Evolutionary conservation across 1,140 invertebrate genomes (phyloP).

Genomic region (Holcopasites calliopsidis): DNA sequence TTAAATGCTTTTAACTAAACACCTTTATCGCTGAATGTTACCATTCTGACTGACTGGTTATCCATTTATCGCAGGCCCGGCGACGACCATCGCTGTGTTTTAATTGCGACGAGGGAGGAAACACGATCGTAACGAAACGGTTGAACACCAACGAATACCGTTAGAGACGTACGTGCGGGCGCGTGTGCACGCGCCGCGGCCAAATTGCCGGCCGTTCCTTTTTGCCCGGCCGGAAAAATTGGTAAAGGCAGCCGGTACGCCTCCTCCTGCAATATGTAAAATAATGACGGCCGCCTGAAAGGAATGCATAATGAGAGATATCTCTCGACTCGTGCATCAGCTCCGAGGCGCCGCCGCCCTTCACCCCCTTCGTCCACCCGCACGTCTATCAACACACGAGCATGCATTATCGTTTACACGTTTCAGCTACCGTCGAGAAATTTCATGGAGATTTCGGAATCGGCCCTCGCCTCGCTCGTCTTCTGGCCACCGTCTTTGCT

Average conservation of each 20-base stretch:
- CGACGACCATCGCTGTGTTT: constrained; percentile 6
- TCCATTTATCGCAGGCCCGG: too few species aligned
- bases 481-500: background rate
- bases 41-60: too few species aligned
- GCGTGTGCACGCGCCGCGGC: constrained; percentile 36
- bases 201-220: constrained; percentile 67
- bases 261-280: constrained; percentile 68
- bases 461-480: background rate
- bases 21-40: too few species aligned
- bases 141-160: constrained; percentile 54
- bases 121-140: constrained; percentile 33
- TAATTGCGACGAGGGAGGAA: constrained; percentile 3
- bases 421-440: constrained; percentile 52
- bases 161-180: constrained; percentile 25
- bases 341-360: constrained; percentile 57
- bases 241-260: constrained; percentile 66
- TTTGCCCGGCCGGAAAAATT: constrained; percentile 64
- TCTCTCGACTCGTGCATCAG: constrained; percentile 54
- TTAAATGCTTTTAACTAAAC: too few species aligned
- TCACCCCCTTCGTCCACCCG: constrained; percentile 40
- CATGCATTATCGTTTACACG: constrained; percentile 60
- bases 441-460: constrained; percentile 62
- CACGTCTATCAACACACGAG: constrained; percentile 64
- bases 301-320: constrained; percentile 69
- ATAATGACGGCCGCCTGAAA: constrained; percentile 69